phyloP scores from a whole-genome alignment of 2,888 invertebrate genomes.

The Callinectes sapidus region DNA sequence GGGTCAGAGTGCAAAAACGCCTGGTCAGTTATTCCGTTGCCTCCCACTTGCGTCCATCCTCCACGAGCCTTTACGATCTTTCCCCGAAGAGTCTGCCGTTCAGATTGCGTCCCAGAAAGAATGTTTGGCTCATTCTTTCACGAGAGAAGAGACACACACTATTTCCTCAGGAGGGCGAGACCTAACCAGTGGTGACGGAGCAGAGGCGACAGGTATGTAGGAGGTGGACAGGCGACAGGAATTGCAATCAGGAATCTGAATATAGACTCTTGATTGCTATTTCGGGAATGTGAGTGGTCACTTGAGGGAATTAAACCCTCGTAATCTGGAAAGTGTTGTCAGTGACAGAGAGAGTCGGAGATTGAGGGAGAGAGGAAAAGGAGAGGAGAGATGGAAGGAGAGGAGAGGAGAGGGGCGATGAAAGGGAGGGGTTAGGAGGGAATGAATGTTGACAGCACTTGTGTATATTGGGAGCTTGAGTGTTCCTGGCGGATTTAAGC shows the following conservation, averaged over 20 bases:
- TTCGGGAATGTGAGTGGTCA: conserved; percentile 26
- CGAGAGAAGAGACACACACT: background rate
- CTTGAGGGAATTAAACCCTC: conserved; percentile 1
- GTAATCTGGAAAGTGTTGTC: conserved; percentile 17
- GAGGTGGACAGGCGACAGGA: background rate
- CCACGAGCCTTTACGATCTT: background rate
- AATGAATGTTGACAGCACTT: background rate
- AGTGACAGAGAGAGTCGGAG: background rate
- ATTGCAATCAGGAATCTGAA: background rate
- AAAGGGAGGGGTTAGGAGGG: background rate
- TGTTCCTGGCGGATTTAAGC: conserved; percentile 5
- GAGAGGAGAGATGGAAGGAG: background rate
- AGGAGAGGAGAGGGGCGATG: background rate
- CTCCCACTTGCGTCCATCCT: conserved; percentile 1
- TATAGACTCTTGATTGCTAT: conserved; percentile 15
- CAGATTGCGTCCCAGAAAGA: background rate
- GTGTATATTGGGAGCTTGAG: background rate
- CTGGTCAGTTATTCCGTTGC: background rate
- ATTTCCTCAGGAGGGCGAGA: background rate
- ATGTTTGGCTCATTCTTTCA: conserved; percentile 28
- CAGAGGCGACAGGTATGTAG: background rate
- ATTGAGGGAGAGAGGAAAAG: background rate
- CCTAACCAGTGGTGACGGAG: background rate
- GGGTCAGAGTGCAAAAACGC: background rate
- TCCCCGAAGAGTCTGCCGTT: background rate